phyloP scores from a whole-genome alignment of 2,888 invertebrate genomes.

The Cataglyphis rosenhaueri region DNA sequence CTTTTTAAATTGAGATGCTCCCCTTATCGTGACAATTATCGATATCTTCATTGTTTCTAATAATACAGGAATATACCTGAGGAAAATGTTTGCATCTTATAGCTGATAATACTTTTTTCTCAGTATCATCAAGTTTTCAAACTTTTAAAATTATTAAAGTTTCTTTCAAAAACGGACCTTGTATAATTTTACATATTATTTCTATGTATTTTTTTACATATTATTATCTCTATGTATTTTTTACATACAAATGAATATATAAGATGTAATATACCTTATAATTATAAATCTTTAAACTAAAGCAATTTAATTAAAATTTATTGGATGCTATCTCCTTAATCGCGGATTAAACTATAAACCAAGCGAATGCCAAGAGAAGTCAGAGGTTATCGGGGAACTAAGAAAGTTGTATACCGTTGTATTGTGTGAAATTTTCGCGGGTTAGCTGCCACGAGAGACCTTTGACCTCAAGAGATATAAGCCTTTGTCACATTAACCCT shows the following conservation, averaged over 20 bases:
- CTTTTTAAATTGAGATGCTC: background rate
- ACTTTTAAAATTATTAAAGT: background rate
- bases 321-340: background rate
- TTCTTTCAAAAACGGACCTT: background rate
- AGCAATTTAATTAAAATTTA: background rate
- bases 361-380: background rate
- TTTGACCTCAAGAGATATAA: constrained; percentile 62
- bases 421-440: constrained; percentile 24
- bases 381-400: background rate
- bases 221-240: background rate
- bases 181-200: background rate
- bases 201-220: background rate
- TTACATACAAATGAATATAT: background rate
- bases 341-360: background rate
- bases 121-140: background rate
- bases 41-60: background rate
- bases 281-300: background rate
- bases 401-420: constrained; percentile 2
- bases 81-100: background rate
- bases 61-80: background rate
- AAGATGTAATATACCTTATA: background rate
- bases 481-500: constrained; percentile 77
- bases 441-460: background rate
- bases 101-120: background rate
- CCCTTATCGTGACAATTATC: background rate